Evolutionary conservation across 2,113 vertebrate species (phyloP), one percentile per base, ranked within the genome.

Genomic region (Silurus asotus): DNA sequence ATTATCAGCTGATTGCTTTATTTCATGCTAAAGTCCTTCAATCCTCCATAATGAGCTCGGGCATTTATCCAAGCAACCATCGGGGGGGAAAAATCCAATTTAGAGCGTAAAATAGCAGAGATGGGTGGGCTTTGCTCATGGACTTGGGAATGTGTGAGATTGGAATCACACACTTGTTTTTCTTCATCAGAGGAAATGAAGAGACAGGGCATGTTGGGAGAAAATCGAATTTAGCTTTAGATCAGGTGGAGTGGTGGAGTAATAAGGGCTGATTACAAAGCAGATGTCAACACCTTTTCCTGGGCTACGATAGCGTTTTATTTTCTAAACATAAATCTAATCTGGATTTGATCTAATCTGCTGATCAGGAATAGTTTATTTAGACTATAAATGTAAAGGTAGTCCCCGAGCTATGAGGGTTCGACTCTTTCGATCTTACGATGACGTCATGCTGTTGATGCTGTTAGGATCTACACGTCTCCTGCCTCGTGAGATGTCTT

Each of bases 1-100:
- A 87, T 87, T 89, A 89, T 72, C 64, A 74, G 11, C 81, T 89
- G 88, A 89, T 87, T 89, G 88, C 80, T 89, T 85, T 83, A 87
- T 89, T 89, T 85, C 86, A 83, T 85, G 84, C 74, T 72, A 79
- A 89, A 87, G 80, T 84, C 86, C 77, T 79, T 89, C 74, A 84
- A 89, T 85, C 79, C 51, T 49, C 17, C 19, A 65, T 89, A 89
- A 89, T 89, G 88, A 89, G 86, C 58, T 89, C 75, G 81, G 37
- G 88, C 87, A 82, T 80, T 87, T 89, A 89, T 89, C 83, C 83
- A 83, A 82, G 67, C n/a, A 28, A 70, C 86, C 83, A 87, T 89
- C 75, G 53, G 80, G 83, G 88, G 80, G 83, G 88, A 89, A 81
- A 89, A 87, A 87, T 89, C 86, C 79, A 87, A 89, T 87, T 89